Percentiles rank a stretch among this genome's conserved stretches.
Evolutionary conservation across 2,113 vertebrate genomes (phyloP).

Genomic region (Xenus cinereus): DNA sequence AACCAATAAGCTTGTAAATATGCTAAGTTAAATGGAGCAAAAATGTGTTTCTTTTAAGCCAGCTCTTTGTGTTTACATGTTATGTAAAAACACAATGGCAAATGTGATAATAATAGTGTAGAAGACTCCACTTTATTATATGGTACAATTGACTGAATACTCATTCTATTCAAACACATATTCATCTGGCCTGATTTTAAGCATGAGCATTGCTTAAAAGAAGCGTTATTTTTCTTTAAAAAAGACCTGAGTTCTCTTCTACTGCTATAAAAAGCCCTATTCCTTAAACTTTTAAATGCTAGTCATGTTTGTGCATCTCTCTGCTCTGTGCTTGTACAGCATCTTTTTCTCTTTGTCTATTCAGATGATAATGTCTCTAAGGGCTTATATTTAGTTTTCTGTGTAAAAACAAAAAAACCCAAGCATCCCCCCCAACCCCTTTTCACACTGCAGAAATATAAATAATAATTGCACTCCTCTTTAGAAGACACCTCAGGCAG

Average conservation of each 20-base stretch:
- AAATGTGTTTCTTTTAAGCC: background rate
- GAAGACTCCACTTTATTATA: background rate
- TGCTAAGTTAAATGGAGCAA: background rate
- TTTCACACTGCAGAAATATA: background rate
- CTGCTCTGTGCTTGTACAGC: background rate
- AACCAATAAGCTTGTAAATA: background rate
- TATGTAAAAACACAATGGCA: background rate
- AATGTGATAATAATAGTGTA: background rate
- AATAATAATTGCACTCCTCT: background rate
- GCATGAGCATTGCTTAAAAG: background rate
- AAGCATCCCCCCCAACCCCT: background rate
- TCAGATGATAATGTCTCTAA: background rate
- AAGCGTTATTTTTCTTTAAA: background rate
- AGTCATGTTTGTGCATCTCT: background rate
- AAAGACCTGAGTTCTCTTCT: background rate
- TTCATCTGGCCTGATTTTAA: background rate
- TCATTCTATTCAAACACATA: background rate
- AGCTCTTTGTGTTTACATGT: background rate
- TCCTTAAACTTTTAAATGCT: background rate
- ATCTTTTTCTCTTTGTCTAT: background rate
- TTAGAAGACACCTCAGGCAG: background rate
- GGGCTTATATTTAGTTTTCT: background rate
- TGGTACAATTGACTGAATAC: background rate
- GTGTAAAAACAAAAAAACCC: background rate
- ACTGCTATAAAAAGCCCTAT: background rate